Base-by-base conservation (phyloP, 2,888 invertebrate genomes). In the Thera obeliscata region DNA sequence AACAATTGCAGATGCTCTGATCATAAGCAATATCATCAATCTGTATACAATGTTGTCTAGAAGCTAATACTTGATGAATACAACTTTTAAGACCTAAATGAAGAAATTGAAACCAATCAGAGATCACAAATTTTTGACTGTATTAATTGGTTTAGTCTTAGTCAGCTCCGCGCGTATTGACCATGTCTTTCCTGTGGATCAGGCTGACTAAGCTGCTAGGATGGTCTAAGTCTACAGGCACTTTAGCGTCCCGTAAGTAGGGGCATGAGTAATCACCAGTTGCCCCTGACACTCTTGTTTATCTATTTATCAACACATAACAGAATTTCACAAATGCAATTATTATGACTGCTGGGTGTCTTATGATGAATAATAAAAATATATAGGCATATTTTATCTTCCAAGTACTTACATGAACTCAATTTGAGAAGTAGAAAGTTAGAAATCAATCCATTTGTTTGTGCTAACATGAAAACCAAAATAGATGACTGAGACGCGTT, bases 391-490 rank as follows among this genome's bases (percentile, higher is more conserved):
- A 35, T 43, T 5, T 46, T 22, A 22, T 22, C 22, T 55, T 61
- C 4, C 11, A 46, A 56, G 49, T 77, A 91, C 92, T 91, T 85
- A 92, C 92, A 91, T 90, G 86, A 87, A 88, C 84, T 82, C 81
- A 88, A 87, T 85, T 76, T 75, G 76, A 74, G 66, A 72, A 75
- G 77, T 83, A 81, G 81, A 87, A 85, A 86, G 81, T 84, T 75
- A 69, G 70, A 74, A 79, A 78, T 78, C 76, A 76, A 75, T 78
- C 78, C 85, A 80, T 81, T 79, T 81, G 76, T 67, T 71, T 75
- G 75, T 71, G 70, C 74, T 76, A 76, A 65, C 71, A 70, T 73
- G 72, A 76, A 72, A 80, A 77, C 72, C 78, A 66, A 52, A 76
- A 73, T 67, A 75, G 77, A 75, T 77, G 76, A 76, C 74, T 64